Evolutionary conservation across 2,888 invertebrate genomes (phyloP).

Genomic region (Pasiphila rectangulata): DNA sequence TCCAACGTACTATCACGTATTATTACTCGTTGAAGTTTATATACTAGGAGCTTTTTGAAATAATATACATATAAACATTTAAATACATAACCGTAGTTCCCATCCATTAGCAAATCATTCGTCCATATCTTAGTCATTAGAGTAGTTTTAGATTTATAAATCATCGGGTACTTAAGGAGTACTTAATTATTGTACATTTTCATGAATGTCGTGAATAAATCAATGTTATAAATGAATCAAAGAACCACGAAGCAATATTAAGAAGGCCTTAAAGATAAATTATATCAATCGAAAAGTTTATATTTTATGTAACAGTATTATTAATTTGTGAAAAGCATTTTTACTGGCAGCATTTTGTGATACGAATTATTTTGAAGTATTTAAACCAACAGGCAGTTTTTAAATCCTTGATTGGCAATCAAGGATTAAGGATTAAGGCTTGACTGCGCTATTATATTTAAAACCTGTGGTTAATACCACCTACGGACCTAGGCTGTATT

Average conservation of each 20-base stretch:
- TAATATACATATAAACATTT: slow-evolving; percentile 38
- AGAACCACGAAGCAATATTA: slow-evolving; percentile 58
- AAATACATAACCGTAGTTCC: slow-evolving; percentile 40
- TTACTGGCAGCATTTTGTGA: slow-evolving; percentile 54
- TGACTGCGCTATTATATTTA: no score
- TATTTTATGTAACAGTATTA: slow-evolving; percentile 60
- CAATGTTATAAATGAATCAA: slow-evolving; percentile 33
- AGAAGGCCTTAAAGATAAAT: slow-evolving; percentile 60
- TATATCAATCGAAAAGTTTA: slow-evolving; percentile 42
- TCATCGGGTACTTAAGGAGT: slow-evolving; percentile 66
- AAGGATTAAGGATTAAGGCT: no score
- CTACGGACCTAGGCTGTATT: no score
- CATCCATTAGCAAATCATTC: slow-evolving; percentile 70
- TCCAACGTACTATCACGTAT: slow-evolving; percentile 45
- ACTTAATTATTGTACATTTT: slow-evolving; percentile 47
- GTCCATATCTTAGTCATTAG: slow-evolving; percentile 79
- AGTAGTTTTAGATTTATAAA: slow-evolving; percentile 49
- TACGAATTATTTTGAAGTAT: slow-evolving; percentile 35
- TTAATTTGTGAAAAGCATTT: slow-evolving; percentile 52
- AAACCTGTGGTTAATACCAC: no score
- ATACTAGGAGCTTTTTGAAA: slow-evolving; percentile 43
- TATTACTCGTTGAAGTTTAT: slow-evolving; percentile 33
- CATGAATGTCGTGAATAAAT: slow-evolving; percentile 32
- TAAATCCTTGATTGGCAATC: no score
- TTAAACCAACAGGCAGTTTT: slow-evolving; percentile 12